A percentile compares a stretch with the other conserved stretches of the same genome.
Evolutionary conservation across 37 sponge, comb jelly and placozoan species (phyloP).

Genomic region (Cladorhizidae sp.): DNA sequence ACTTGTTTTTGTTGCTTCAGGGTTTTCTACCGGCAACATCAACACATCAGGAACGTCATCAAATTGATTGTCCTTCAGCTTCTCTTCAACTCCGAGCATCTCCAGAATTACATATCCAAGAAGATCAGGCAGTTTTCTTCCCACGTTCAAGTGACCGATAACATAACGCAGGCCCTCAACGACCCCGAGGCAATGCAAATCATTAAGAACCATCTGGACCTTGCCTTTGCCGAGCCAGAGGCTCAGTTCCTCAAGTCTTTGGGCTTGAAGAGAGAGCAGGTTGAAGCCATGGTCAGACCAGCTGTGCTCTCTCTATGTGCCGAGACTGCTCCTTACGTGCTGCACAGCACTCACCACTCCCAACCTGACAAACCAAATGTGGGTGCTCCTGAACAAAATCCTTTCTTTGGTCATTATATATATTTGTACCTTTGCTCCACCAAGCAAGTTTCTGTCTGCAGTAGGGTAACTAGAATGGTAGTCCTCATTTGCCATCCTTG

Average conservation of each 20-base stretch:
- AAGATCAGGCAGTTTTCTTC: slow-evolving; percentile 57
- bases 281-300: slow-evolving; percentile 68
- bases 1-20: slow-evolving; percentile 21
- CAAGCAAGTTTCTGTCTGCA: too few relatives aligned
- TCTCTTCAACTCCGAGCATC: slow-evolving; percentile 62
- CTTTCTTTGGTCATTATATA: too few relatives aligned
- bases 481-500: too few relatives aligned
- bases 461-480: too few relatives aligned
- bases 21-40: slow-evolving; percentile 62
- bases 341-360: slow-evolving; percentile 11
- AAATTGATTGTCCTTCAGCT: slow-evolving; percentile 63
- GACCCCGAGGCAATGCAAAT: slow-evolving; percentile 37
- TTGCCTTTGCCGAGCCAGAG: slow-evolving; percentile 53
- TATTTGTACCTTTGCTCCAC: too few relatives aligned
- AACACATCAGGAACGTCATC: slow-evolving; percentile 59
- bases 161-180: slow-evolving; percentile 51
- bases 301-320: slow-evolving; percentile 79
- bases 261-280: slow-evolving; percentile 40
- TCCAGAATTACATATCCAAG: slow-evolving; percentile 60
- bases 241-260: slow-evolving; percentile 48
- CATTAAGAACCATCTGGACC: slow-evolving; percentile 41
- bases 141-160: slow-evolving; percentile 46
- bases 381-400: too few relatives aligned
- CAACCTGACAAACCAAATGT: slow-evolving; percentile 1
- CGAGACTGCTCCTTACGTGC: slow-evolving; percentile 64